Base-by-base conservation (phyloP, 2,797 vertebrate genomes). In the Poecilia gillii region DNA sequence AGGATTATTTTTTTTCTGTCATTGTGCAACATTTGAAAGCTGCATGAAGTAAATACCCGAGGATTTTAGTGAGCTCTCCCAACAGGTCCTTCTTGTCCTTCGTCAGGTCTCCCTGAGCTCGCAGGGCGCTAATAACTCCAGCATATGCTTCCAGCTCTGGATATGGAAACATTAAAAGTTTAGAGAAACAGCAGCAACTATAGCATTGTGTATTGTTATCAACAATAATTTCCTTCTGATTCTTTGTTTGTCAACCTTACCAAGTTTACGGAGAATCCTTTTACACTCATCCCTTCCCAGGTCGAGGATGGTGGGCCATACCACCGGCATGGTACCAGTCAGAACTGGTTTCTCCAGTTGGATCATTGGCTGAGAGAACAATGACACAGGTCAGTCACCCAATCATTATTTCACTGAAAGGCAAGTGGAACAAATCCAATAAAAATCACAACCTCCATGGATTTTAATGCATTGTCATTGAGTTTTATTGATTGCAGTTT, bases 11-110 rank as follows among this genome's bases (percentile, higher is more conserved):
- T 14, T 36, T 28, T 64, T 7, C 16, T 16, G 53, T 72, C 0
- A 8, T 0, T 70, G 0, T 7, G 20, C 0, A 20, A 14, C 0
- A 74, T 72, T 77, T 14, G 64, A 7, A 49, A 66, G n/a, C 2
- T 25, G 14, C 9, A 31, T 64, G 23, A 73, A 75, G 28, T 0
- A 74, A 4, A 79, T 96, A 99, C 98, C 98, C 98, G 47, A 99
- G 96, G 81, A 99, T 97, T 96, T 98, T 99, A 45, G 97, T 98
- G 81, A 99, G 98, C 70, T 99, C 98, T 88, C 97, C 98, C 76
- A 99, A 95, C 73, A 99, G 96, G 78, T 99, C 99, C 92, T 98
- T 99, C 95, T 99, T 99, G 92, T 99, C 98, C 91, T 98, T 99
- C 0, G 97, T 98, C 89, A 99, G 97, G 92, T 99, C 99, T 77